These are phyloP conservation scores for Allolobophora icterica DNA, from an alignment of 2,888 invertebrate species.

Conservation along the genomic window DNA sequence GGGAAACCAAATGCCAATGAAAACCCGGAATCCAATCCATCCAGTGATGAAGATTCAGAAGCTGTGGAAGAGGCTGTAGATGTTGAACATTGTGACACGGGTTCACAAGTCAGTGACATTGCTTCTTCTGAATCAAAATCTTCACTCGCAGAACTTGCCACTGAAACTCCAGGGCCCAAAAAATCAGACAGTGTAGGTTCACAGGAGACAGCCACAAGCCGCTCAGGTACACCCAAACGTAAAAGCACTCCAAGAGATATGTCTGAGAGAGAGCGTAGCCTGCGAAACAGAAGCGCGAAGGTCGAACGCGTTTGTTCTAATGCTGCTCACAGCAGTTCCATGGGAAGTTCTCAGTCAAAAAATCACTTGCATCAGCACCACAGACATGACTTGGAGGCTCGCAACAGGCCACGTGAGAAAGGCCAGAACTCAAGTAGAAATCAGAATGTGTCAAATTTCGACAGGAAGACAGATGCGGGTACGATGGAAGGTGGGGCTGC, in stretches of 20 bases:
- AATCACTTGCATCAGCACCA: slow-evolving; percentile 26
- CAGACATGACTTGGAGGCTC: slow-evolving; percentile 18
- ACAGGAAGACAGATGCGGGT: neutral
- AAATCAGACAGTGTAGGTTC: neutral
- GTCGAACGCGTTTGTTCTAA: slow-evolving; percentile 8
- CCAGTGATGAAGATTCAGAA: slow-evolving; percentile 24
- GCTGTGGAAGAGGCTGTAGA: neutral
- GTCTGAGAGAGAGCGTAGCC: neutral
- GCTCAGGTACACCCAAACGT: neutral
- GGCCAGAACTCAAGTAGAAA: slow-evolving; percentile 14
- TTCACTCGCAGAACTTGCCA: neutral
- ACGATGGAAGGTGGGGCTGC: neutral
- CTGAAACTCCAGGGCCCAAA: neutral
- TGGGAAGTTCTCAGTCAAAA: slow-evolving; percentile 17
- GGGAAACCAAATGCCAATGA: neutral
- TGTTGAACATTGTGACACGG: neutral
- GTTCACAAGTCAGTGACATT: neutral
- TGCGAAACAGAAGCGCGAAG: neutral
- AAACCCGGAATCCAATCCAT: neutral
- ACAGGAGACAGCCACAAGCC: neutral
- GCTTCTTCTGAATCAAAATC: neutral
- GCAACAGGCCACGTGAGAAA: slow-evolving; percentile 19
- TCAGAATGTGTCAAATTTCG: neutral
- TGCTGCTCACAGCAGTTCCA: slow-evolving; percentile 3
- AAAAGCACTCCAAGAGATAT: neutral